Conservation (phyloP, 2,113 vertebrate species). For the Hippocampus zosterae region DNA sequence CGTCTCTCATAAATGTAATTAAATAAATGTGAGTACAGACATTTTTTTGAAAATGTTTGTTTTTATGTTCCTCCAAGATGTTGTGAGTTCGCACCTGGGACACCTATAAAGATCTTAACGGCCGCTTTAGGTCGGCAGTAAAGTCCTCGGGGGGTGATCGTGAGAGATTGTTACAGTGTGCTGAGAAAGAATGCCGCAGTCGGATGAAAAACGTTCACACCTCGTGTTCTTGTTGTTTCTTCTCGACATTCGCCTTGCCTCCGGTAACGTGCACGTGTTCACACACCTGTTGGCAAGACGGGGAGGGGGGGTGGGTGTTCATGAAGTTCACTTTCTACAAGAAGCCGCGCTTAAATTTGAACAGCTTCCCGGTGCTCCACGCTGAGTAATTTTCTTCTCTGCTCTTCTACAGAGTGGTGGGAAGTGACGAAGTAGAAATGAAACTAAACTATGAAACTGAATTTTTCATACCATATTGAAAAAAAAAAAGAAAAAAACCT, state of each 20-base stretch:
- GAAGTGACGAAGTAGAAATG: too few relatives aligned
- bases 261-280: constrained; percentile 3
- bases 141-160: constrained; percentile 43
- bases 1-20: too few relatives aligned
- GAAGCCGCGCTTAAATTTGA: neutral
- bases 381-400: neutral
- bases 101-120: constrained; percentile 62
- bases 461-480: too few relatives aligned
- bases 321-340: constrained; percentile 17
- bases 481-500: too few relatives aligned
- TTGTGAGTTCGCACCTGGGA: constrained; percentile 62
- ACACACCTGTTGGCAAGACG: constrained; percentile 47
- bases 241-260: constrained; percentile 6
- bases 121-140: constrained; percentile 53
- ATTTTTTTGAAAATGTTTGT: too few relatives aligned
- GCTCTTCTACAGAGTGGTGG: neutral
- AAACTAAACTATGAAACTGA: too few relatives aligned
- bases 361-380: neutral
- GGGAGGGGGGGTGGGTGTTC: too few relatives aligned
- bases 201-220: constrained; percentile 42
- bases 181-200: constrained; percentile 52
- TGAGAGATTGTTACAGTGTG: constrained; percentile 48
- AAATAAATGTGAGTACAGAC: too few relatives aligned
- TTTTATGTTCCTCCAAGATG: constrained; percentile 26
- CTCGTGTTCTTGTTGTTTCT: constrained; percentile 41